Evolutionary conservation across 2,113 vertebrate genomes (phyloP), one percentile per base, ranked within the genome.

Genomic region (Callopanchax toddi): DNA sequence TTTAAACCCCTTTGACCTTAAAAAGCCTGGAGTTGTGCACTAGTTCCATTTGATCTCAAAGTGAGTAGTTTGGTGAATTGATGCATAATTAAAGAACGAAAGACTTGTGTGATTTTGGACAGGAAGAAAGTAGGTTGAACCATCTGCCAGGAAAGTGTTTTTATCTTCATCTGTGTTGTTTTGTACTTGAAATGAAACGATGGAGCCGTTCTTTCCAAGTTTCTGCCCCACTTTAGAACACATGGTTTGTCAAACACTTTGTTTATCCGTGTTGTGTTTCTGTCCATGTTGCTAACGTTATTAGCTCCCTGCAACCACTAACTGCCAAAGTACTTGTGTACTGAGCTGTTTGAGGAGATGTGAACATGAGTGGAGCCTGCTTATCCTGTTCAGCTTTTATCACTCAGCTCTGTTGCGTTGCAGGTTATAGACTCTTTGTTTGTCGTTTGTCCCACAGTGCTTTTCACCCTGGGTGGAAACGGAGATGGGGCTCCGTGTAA

Each of bases 381-480:
- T 77, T 75, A 17, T 32, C 17, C 39, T 67, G 46, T 57, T 25
- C 45, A 62, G 39, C 37, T 54, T 60, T 13, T 68, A 49, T 0
- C 36, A 32, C 29, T 25, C 16, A 9, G 16, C 39, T 20, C 5
- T 12, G 4, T 58, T 61, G 37, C 5, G 37, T 5, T 39, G 17
- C 17, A 43, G 36, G 10, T 37, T 37, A 37, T 37, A 1, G 9
- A n/a, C 2, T 43, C 5, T 60, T 13, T 55, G 12, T 46, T 60
- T 0, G 51, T 21, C 43, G n/a, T 2, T 54, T 63, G 69, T 71
- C 78, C 85, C 73, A 2, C 86, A 97, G 96, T 94, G 25, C 90
- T 99, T 15, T 97, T 99, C 63, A 99, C 96, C 13, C 88, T 99
- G 88, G 94, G 92, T 1, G 97, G 97, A 74, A 99, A 99, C 0